A percentile compares a stretch with the other conserved stretches of the same genome.
Conservation (phyloP, 2,888 invertebrate genomes). For the Listrodromus nycthemerus region DNA sequence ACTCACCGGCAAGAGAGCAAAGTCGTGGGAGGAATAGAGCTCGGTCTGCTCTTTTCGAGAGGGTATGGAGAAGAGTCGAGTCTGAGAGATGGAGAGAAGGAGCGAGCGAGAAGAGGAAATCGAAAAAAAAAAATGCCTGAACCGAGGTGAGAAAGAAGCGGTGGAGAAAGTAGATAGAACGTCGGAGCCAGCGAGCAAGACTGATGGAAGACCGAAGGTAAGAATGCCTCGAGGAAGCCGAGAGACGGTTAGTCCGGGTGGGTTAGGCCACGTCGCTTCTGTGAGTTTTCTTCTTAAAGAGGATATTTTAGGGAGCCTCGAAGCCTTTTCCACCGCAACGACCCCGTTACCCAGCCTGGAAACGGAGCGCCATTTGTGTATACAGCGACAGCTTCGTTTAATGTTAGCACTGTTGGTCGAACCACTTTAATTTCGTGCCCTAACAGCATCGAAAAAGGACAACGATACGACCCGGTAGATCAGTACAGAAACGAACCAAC, state of each 20-base stretch:
- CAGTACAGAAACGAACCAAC: constrained; percentile 1
- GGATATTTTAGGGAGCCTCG: constrained; percentile 32
- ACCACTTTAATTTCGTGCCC: constrained; percentile 19
- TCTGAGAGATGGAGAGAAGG: constrained; percentile 28
- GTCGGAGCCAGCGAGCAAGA: constrained; percentile 58
- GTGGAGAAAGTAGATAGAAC: constrained; percentile 45
- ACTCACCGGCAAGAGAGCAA: constrained; percentile 55
- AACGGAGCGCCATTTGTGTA: background rate
- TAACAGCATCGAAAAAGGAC: constrained; percentile 16
- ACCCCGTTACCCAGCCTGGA: background rate
- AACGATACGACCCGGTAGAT: constrained; percentile 1
- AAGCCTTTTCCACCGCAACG: constrained; percentile 1
- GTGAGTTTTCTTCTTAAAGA: constrained; percentile 20
- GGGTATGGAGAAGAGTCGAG: constrained; percentile 52
- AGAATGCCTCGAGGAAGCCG: constrained; percentile 66
- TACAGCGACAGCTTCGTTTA: background rate
- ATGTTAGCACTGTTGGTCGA: background rate
- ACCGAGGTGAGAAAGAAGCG: constrained; percentile 37
- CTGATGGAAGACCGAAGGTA: constrained; percentile 66
- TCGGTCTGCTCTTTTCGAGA: constrained; percentile 33
- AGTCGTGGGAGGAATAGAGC: constrained; percentile 1
- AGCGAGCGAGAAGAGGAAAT: background rate
- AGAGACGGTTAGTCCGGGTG: constrained; percentile 25
- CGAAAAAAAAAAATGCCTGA: constrained; percentile 51
- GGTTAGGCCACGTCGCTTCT: constrained; percentile 35